Conservation (phyloP, 2,113 vertebrate genomes). For the Forbesichthys agassizii region DNA sequence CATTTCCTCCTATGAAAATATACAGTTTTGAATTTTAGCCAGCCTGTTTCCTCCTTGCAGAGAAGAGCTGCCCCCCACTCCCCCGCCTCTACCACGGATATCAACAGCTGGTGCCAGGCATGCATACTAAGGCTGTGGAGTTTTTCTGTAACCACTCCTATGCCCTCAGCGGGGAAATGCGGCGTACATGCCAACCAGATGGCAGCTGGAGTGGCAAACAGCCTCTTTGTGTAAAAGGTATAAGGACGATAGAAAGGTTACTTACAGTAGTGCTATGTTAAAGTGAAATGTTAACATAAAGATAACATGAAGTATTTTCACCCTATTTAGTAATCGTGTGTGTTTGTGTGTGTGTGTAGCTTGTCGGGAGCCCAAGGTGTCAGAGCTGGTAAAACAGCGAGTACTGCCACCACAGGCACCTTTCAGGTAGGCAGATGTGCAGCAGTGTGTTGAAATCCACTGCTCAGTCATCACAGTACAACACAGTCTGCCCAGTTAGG, state of each 20-base stretch:
- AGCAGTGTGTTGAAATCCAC: too few relatives aligned
- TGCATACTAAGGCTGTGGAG: slow-evolving; percentile 78
- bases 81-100: slow-evolving; percentile 86
- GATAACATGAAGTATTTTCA: too few relatives aligned
- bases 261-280: background rate
- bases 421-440: slow-evolving; percentile 77
- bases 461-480: too few relatives aligned
- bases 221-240: slow-evolving; percentile 78
- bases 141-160: slow-evolving; percentile 93
- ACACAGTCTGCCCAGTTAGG: too few relatives aligned
- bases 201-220: slow-evolving; percentile 76
- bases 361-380: slow-evolving; percentile 93
- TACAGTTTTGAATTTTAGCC: background rate
- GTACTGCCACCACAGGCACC: slow-evolving; percentile 85
- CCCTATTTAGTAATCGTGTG: background rate
- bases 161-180: slow-evolving; percentile 83
- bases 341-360: slow-evolving; percentile 69
- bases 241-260: background rate
- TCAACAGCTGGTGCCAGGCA: slow-evolving; percentile 75
- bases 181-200: slow-evolving; percentile 82
- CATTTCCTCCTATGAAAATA: background rate
- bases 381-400: slow-evolving; percentile 91
- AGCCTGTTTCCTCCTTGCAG: slow-evolving; percentile 54
- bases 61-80: slow-evolving; percentile 82
- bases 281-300: background rate